These are phyloP conservation scores for Apistogramma diplotaenia DNA, from an alignment of 2,113 vertebrate genomes.

Conservation along the genomic window DNA sequence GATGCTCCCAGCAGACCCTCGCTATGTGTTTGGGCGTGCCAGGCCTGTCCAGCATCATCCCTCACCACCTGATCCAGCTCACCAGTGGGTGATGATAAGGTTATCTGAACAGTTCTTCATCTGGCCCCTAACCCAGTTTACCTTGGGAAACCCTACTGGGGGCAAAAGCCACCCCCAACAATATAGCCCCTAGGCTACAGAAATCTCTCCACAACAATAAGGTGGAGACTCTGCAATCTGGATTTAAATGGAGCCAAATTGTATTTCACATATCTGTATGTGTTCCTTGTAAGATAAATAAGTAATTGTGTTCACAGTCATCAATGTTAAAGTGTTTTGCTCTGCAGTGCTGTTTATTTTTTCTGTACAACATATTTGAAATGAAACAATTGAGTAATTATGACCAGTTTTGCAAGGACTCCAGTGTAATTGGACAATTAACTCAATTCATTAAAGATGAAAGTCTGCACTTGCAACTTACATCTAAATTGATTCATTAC, in stretches of 20 bases:
- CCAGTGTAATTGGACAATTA: neutral
- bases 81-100: no score
- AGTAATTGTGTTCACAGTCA: neutral
- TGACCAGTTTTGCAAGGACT: neutral
- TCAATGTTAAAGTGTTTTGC: neutral
- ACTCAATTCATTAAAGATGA: neutral
- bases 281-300: neutral
- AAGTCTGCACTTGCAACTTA: no score
- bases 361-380: neutral
- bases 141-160: no score
- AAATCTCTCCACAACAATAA: no score
- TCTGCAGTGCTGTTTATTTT: neutral
- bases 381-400: neutral
- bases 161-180: neutral
- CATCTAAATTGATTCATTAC: no score
- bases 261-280: neutral
- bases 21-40: no score
- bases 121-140: no score
- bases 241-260: neutral
- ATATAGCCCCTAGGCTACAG: neutral
- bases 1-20: no score
- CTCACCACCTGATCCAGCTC: no score
- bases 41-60: no score
- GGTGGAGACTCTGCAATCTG: neutral
- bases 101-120: no score